Percentiles rank a stretch among this genome's conserved stretches.
Conservation (phyloP, 2,797 vertebrate species). For the Nannoperca australis region DNA sequence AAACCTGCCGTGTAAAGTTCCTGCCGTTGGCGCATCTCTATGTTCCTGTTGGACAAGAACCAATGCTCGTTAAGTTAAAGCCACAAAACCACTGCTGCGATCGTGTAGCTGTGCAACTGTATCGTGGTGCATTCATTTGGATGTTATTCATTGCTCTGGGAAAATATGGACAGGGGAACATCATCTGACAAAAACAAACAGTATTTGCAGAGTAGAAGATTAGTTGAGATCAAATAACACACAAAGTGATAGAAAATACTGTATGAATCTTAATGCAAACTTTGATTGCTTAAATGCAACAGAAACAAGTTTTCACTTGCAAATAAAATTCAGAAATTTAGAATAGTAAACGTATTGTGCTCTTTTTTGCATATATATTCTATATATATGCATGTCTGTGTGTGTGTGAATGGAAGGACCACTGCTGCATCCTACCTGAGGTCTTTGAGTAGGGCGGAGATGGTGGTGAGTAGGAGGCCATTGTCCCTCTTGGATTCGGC, state of each 20-base stretch:
- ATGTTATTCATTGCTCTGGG: not conserved
- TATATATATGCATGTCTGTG: too few relatives aligned
- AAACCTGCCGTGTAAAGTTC: conserved; percentile 95
- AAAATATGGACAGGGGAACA: not conserved
- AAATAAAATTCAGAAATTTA: not conserved
- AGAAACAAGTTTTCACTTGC: not conserved
- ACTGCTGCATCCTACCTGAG: conserved; percentile 89
- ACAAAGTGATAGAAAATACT: not conserved
- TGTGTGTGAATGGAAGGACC: not conserved
- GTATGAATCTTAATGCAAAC: not conserved
- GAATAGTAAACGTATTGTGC: not conserved
- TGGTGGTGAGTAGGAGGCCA: conserved; percentile 92
- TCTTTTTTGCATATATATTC: not conserved
- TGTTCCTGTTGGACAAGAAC: conserved; percentile 87
- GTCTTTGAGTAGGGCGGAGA: conserved; percentile 97
- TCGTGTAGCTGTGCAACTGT: too few relatives aligned
- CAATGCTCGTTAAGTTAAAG: not conserved
- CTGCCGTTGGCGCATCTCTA: conserved; percentile 95
- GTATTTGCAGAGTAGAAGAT: not conserved
- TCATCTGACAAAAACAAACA: not conserved
- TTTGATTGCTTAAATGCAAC: not conserved
- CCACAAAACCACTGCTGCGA: too few relatives aligned
- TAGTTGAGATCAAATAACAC: not conserved
- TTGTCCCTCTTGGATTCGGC: conserved; percentile 98
- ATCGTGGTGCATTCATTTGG: too few relatives aligned